Conservation (phyloP, 2,888 invertebrate species). For the Lypha dubia region DNA sequence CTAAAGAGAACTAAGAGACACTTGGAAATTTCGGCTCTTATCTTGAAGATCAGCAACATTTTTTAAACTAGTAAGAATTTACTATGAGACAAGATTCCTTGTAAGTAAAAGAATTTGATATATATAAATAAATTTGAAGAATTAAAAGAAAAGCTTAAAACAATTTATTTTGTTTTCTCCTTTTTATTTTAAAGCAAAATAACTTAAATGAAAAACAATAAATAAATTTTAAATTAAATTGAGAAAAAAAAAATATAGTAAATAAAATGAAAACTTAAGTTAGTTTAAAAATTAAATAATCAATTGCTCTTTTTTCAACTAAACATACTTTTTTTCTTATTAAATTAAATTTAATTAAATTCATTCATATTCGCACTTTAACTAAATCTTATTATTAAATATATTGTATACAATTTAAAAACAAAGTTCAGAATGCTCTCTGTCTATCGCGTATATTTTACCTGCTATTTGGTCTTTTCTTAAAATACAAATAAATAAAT, state of each 20-base stretch:
- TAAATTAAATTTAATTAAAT: background rate
- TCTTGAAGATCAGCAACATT: background rate
- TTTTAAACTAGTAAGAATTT: background rate
- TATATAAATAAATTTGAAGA: no score
- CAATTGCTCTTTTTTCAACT: background rate
- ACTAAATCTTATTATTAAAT: background rate
- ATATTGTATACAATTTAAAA: conserved; percentile 8
- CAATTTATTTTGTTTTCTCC: no score
- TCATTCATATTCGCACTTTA: background rate
- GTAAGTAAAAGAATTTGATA: no score
- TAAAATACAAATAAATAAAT: conserved; percentile 32
- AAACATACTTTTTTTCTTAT: background rate
- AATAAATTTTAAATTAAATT: conserved; percentile 2
- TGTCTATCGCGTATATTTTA: background rate
- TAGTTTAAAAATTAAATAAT: background rate
- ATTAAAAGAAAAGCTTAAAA: background rate
- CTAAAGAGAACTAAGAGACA: no score
- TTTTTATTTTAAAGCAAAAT: conserved; percentile 1
- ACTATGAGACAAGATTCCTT: conserved; percentile 9
- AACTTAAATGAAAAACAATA: conserved; percentile 4
- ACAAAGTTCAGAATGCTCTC: conserved; percentile 4
- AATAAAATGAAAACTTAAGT: background rate
- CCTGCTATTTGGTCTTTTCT: conserved; percentile 55
- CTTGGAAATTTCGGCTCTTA: no score
- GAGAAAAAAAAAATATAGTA: background rate